These are phyloP conservation scores for Chironomus striatipennis DNA, from an alignment of 1,140 invertebrate genomes.

Conservation along the genomic window DNA sequence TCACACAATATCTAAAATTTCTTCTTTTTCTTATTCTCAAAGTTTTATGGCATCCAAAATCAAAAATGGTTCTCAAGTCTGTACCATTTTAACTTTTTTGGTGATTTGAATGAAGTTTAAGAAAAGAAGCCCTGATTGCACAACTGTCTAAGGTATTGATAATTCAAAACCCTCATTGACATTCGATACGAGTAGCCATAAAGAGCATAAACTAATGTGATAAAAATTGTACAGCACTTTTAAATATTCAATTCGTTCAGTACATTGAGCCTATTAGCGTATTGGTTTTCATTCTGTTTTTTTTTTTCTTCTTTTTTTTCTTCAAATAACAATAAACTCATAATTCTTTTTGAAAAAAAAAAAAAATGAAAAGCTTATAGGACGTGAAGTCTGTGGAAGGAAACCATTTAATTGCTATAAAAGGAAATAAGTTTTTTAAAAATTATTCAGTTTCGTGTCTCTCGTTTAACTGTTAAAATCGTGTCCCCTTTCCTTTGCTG, in stretches of 20 bases:
- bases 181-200: neutral
- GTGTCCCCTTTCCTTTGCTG: neutral
- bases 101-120: neutral
- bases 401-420: conserved; percentile 24
- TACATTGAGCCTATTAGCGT: conserved; percentile 18
- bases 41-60: too few relatives aligned
- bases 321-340: neutral
- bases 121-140: neutral
- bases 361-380: neutral
- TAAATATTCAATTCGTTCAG: conserved; percentile 8
- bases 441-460: conserved; percentile 6
- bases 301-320: neutral
- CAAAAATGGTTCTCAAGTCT: too few relatives aligned
- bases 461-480: neutral
- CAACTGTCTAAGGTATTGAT: neutral
- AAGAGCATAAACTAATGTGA: conserved; percentile 16
- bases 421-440: neutral
- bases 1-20: neutral
- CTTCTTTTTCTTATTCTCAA: too few relatives aligned
- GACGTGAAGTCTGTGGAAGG: neutral
- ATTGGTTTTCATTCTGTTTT: neutral
- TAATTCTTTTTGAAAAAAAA: neutral
- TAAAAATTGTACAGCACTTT: neutral
- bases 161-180: conserved; percentile 18
- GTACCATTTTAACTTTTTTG: too few relatives aligned